Base-by-base conservation (phyloP, 2,113 vertebrate species). In the Lanius ludovicianus region DNA sequence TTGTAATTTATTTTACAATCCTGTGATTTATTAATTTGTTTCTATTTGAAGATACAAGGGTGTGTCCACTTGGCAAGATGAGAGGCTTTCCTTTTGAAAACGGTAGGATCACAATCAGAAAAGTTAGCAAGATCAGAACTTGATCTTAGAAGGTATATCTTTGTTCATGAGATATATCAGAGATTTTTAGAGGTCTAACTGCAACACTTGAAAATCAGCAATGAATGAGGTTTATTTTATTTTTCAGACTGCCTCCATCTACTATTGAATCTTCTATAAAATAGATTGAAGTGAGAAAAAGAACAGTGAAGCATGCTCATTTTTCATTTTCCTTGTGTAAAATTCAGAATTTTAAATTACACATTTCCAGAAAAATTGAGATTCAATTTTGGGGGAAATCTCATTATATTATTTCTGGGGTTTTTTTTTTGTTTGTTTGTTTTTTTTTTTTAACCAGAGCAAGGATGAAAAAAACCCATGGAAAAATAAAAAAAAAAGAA, bases 301-400 rank as follows among this genome's bases (percentile, higher is more conserved):
- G 18, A 84, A 37, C 27, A 35, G 19, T 59, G 16, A 53, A 57
- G 3, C 13, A 28, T 8, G 14, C 2, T 21, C 1, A 0, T 19
- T 30, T 77, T 59, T 64, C 3, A 2, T 41, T 71, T 49, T 52
- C 42, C 31, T 25, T 49, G 14, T 30, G 2, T 23, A 28, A 80
- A 84, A 63, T 68, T 49, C 6, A 53, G 15, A 84, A 49, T 53
- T 57, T 64, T 67, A 56, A 41, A 53, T 46, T 20, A 37, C 4
- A 21, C 3, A n/a, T 64, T 64, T 64, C 16, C 22, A 69, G 20
- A 41, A 68, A 87, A 68, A 46, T 2, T 50, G 14, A 63, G 35
- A 41, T 80, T 44, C 7, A 18, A 7, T 53, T 87, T 57, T 37
- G 2, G 11, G 15, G 22, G 5, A 46, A 68, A 28, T 28, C 10